Evolutionary conservation across 2,797 vertebrate genomes (phyloP), one percentile per base, ranked within the genome.

Genomic region (Microctenopoma steveboyesi): DNA sequence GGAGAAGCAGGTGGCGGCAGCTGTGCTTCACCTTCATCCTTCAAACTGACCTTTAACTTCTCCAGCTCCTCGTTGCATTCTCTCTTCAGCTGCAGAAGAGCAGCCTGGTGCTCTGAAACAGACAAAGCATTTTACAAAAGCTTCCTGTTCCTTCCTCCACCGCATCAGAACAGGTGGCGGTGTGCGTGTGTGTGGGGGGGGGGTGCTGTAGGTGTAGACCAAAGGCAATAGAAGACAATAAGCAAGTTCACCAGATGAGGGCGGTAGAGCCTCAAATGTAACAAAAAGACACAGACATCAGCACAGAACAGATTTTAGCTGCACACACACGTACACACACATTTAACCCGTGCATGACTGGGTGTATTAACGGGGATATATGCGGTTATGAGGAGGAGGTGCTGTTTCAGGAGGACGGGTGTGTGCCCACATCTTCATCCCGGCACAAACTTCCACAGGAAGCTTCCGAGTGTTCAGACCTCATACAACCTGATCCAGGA

Each of bases 71-170:
- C 95, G 80, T 97, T 97, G 88, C 96, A 95, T 81, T 96, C 95
- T 81, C 96, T 96, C 93, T 98, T 98, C 88, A 98, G 94, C 73
- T 98, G 96, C 76, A 99, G 91, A 79, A 98, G 95, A 69, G 94
- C 96, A 67, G 97, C 95, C 86, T 99, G 97, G 79, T 98, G 98
- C 86, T 98, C 98, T 99, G 93, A 90, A 88, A 85, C 51, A 81
- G 61, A 79, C 40, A 46, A 4, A 8, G 30, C 15, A 73, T 46
- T 52, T 70, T 25, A 62, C 30, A 72, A 49, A 1, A 62, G 35
- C 59, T 58, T 53, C 15, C n/a, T 52, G 25, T 35, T 64, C n/a
- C 4, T 47, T 57, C 18, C 18, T 0, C 8, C 15, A 49, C 54
- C 58, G 48, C 43, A 68, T 18, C 18, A 18, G 18, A 18, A 18